A percentile compares a stretch with the other conserved stretches of the same genome.
phyloP scores from a whole-genome alignment of 2,888 invertebrate genomes.

The Acronicta aceris region DNA sequence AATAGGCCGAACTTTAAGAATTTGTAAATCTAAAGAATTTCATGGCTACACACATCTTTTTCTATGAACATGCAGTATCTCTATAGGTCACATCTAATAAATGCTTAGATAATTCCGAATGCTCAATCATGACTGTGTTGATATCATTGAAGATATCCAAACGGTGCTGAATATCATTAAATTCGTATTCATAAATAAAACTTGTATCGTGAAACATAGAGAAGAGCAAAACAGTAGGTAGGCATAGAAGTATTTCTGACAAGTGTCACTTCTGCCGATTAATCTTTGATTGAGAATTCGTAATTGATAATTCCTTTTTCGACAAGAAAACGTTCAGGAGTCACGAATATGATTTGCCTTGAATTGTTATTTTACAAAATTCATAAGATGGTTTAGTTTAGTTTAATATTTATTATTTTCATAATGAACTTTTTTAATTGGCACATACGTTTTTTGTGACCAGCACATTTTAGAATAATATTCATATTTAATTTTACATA shows the following conservation, averaged over 20 bases:
- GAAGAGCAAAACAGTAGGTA: neutral
- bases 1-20: slow-evolving; percentile 71
- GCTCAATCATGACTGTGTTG: slow-evolving; percentile 22
- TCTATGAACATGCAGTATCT: slow-evolving; percentile 78
- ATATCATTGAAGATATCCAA: slow-evolving; percentile 10
- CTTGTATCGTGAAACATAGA: too few species aligned
- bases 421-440: slow-evolving; percentile 62
- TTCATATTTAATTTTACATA: slow-evolving; percentile 19
- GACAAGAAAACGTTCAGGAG: slow-evolving; percentile 21
- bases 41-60: slow-evolving; percentile 76
- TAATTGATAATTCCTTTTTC: slow-evolving; percentile 11
- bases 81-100: slow-evolving; percentile 80
- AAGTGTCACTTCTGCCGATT: slow-evolving; percentile 13
- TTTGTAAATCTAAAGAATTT: slow-evolving; percentile 69
- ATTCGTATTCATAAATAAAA: neutral
- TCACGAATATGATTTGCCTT: slow-evolving; percentile 3
- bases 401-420: slow-evolving; percentile 46
- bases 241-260: neutral
- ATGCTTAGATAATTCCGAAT: slow-evolving; percentile 49
- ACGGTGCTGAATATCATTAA: neutral
- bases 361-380: slow-evolving; percentile 55
- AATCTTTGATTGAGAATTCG: slow-evolving; percentile 32
- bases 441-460: slow-evolving; percentile 73
- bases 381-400: slow-evolving; percentile 72
- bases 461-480: slow-evolving; percentile 68